These are phyloP conservation scores for Hydropotes inermis DNA, from an alignment of 2,113 vertebrate genomes.

Conservation along the genomic window DNA sequence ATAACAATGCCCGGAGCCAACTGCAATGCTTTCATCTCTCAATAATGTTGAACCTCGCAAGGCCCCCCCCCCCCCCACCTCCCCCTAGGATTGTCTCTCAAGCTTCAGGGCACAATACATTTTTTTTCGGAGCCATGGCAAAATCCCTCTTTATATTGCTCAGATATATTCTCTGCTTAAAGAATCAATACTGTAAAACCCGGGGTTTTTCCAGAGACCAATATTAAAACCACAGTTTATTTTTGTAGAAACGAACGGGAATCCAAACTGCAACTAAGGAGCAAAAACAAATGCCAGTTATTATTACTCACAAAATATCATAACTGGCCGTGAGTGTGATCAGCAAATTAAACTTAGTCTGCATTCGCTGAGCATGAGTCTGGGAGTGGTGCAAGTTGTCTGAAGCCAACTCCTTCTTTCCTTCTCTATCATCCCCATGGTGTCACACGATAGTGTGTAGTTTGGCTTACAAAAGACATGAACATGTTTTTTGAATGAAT, in stretches of 20 bases:
- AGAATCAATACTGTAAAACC: background rate
- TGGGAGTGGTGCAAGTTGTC: background rate
- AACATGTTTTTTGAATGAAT: background rate
- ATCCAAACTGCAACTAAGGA: background rate
- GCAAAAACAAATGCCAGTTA: background rate
- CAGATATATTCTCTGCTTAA: background rate
- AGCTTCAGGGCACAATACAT: background rate
- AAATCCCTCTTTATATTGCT: background rate
- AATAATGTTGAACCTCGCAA: background rate
- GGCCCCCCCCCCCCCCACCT: background rate
- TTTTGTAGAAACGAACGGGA: background rate
- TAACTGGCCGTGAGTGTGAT: background rate
- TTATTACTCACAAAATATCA: background rate
- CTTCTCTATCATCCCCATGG: background rate
- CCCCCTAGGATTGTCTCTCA: background rate
- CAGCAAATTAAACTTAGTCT: background rate
- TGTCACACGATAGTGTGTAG: background rate
- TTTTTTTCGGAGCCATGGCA: background rate
- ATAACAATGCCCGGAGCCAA: background rate
- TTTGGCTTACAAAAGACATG: background rate
- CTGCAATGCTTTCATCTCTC: background rate
- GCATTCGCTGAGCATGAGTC: background rate
- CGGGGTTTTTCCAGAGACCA: background rate
- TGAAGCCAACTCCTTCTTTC: background rate
- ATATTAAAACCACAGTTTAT: background rate